Percentiles rank a stretch among this genome's conserved stretches.
These are phyloP conservation scores for Zaprionus nigranus DNA, from an alignment of 1,140 invertebrate genomes.

Conservation along the genomic window DNA sequence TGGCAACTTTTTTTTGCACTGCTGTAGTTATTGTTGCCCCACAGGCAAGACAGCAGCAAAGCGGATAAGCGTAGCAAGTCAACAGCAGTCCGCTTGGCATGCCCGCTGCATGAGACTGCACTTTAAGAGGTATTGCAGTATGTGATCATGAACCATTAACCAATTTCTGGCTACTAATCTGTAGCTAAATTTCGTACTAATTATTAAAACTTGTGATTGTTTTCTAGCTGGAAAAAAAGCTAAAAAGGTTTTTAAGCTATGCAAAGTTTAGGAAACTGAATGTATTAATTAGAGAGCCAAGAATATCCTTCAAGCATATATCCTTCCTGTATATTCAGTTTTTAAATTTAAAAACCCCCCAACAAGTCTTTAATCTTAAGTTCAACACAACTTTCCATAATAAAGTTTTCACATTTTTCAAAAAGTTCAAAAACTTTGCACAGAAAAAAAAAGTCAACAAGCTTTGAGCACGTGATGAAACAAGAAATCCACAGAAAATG, in stretches of 20 bases:
- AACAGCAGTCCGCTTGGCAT: background rate
- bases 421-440: background rate
- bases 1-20: background rate
- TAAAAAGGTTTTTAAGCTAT: background rate
- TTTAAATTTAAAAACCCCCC: background rate
- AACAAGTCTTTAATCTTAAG: background rate
- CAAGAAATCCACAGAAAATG: background rate
- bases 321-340: background rate
- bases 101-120: background rate
- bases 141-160: background rate
- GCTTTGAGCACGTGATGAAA: background rate
- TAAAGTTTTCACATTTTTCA: background rate
- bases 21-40: background rate
- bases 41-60: background rate
- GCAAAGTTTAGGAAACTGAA: too few relatives aligned
- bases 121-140: background rate
- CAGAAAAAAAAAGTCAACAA: background rate
- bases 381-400: background rate
- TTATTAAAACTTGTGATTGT: background rate
- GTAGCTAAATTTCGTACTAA: background rate
- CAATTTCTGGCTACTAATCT: background rate
- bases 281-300: too few relatives aligned
- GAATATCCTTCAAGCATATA: too few relatives aligned
- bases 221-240: background rate
- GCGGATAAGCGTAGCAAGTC: background rate